Base-by-base conservation (phyloP, 2,888 invertebrate genomes). In the Drosophila mimica region DNA sequence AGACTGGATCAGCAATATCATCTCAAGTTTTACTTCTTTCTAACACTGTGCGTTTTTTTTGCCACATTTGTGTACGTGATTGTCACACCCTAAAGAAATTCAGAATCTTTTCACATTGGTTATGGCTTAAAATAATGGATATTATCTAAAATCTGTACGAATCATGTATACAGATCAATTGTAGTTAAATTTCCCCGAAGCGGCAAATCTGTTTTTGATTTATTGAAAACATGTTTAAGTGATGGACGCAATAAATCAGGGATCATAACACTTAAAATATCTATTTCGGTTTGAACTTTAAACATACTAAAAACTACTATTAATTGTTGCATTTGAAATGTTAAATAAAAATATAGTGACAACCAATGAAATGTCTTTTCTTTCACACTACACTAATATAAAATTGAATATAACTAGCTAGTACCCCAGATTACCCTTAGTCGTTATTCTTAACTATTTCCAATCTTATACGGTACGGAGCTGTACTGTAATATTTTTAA, bases 1-100 rank as follows among this genome's bases (percentile, higher is more conserved):
- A 82, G 91, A 1, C 54, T 92, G 70, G 89, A 92, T 40, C 86
- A 81, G 13, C 90, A 91, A 74, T 93, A 92, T 65, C 84, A 92
- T 43, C 62, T 93, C 6, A 92, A 91, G 53, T 89, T 88, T 61
- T 88, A 89, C 33, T 77, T 93, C 8, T 72, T 82, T 13, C 65
- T 91, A 15, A 63, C 79, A 17, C 56, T 86, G 40, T 70, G 81
- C 31, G 78, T 90, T 25, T 79, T 92, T 43, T 7, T 85, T 20
- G 78, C 79, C 5, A 82, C 92, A 4, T 79, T 91, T n/a, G 62
- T 92, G 20, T 92, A 91, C 65, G 91, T 92, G 30, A 53, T 92
- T 7, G 51, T 83, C 20, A 87, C 90, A 8, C 84, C 90, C 62
- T 56, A 56, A 56, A 17, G 5, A 38, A 28, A 8, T 30, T 30